Evolutionary conservation across 2,888 invertebrate species (phyloP), one percentile per base, ranked within the genome.

Genomic region (Belgica antarctica): DNA sequence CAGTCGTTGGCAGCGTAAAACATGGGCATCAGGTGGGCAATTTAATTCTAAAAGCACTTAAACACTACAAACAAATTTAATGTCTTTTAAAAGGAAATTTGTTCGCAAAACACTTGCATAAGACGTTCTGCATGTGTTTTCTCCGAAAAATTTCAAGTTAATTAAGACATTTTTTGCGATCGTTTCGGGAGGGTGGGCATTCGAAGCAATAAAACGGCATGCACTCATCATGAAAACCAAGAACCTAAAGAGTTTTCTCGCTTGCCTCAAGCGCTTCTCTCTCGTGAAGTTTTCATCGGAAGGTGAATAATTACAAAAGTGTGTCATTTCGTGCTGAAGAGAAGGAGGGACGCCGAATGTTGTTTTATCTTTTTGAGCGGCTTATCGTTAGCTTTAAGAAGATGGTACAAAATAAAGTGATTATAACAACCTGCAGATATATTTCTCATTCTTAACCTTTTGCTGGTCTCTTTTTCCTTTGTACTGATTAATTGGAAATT

Each of bases 381-480:
- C 31, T 62, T 62, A 62, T 62, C 61, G 25, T 28, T 52, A 52
- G n/a, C 27, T 28, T n/a, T 15, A 31, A 31, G 22, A 28, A 22
- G 46, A 41, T 22, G 25, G 63, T 24, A 65, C 41, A 41, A 65
- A 65, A 65, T 65, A 65, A 65, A 65, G 63, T 65, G 63, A 65
- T 65, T 65, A 65, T 41, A 65, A 65, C 41, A 65, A 65, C 63
- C 63, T 65, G 63, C 25, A 46, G 41, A n/a, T n/a, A n/a, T n/a
- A n/a, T n/a, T n/a, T n/a, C n/a, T n/a, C n/a, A n/a, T n/a, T n/a
- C n/a, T 65, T 62, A 8, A n/a, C 31, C 10, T 17, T 8, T 59
- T 31, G 28, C 31, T 17, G n/a, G 19, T n/a, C 15, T 25, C 34
- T 19, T n/a, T n/a, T n/a, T n/a, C n/a, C n/a, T n/a, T 62, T 62